phyloP scores from a whole-genome alignment of 1,140 invertebrate genomes.

The Manduca sexta region DNA sequence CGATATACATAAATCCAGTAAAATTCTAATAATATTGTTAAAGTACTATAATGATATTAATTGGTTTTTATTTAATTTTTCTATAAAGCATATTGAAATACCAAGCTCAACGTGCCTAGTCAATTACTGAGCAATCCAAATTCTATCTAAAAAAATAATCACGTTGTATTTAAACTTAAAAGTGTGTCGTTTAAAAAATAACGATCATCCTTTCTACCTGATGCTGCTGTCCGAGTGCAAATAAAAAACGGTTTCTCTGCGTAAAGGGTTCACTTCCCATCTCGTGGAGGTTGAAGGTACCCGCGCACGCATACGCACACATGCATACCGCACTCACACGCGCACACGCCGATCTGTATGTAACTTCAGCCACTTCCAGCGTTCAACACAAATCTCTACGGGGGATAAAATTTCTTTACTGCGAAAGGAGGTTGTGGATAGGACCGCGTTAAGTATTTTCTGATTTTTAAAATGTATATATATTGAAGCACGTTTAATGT shows the following conservation, averaged over 20 bases:
- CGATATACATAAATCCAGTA: too few species aligned
- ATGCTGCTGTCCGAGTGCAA: constrained; percentile 68
- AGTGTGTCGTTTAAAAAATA: constrained; percentile 70
- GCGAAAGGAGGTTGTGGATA: constrained; percentile 50
- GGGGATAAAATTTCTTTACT: constrained; percentile 63
- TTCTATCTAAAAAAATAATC: constrained; percentile 1
- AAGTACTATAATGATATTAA: too few species aligned
- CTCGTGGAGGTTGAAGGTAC: constrained; percentile 49
- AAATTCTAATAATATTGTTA: too few species aligned
- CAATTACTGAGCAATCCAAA: too few species aligned
- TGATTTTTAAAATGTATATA: too few species aligned
- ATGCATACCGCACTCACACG: constrained; percentile 22
- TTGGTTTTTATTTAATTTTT: too few species aligned
- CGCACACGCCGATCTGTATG: constrained; percentile 2
- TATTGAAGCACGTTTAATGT: too few species aligned
- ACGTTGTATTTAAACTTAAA: constrained; percentile 40
- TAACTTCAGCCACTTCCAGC: constrained; percentile 38
- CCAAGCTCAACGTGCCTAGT: too few species aligned
- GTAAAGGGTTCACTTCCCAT: constrained; percentile 72
- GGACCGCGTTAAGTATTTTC: background rate
- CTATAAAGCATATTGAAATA: too few species aligned
- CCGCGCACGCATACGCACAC: constrained; percentile 21
- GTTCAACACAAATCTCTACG: constrained; percentile 60
- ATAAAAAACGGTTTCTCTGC: constrained; percentile 69
- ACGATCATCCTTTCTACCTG: constrained; percentile 73